phyloP scores from a whole-genome alignment of 2,113 vertebrate genomes.

The Camelus bactrianus region DNA sequence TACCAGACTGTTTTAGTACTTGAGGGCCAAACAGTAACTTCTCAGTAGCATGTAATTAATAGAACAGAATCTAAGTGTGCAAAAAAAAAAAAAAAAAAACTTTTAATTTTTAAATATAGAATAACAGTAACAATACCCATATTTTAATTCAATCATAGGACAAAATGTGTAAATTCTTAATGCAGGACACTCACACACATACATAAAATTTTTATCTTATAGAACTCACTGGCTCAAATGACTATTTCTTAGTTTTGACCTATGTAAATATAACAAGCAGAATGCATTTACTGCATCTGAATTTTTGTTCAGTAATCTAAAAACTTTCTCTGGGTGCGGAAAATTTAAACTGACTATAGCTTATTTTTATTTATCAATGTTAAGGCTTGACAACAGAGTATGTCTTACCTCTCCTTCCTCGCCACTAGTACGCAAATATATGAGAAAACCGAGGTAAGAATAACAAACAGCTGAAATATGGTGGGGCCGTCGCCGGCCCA shows the following conservation, averaged over 20 bases:
- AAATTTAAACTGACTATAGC: neutral
- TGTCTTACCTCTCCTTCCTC: neutral
- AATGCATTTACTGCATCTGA: slow-evolving; percentile 5
- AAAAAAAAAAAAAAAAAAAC: slow-evolving; percentile 5
- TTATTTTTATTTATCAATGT: slow-evolving; percentile 55
- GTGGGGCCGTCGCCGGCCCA: neutral
- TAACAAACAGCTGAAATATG: neutral
- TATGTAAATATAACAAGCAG: neutral
- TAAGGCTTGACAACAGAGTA: neutral
- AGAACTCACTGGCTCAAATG: neutral
- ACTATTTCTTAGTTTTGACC: neutral
- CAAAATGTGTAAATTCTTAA: neutral
- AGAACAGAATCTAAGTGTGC: slow-evolving; percentile 27
- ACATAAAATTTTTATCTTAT: neutral
- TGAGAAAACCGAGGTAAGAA: neutral
- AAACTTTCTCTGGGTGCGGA: neutral
- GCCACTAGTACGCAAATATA: neutral
- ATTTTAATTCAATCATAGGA: slow-evolving; percentile 29
- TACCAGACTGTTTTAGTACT: slow-evolving; percentile 77
- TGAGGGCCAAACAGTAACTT: slow-evolving; percentile 59
- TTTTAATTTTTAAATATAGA: slow-evolving; percentile 56
- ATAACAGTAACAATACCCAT: slow-evolving; percentile 14
- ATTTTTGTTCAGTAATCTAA: slow-evolving; percentile 26
- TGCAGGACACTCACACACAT: neutral
- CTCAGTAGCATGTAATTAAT: slow-evolving; percentile 46